phyloP scores from a whole-genome alignment of 2,888 invertebrate genomes.

The Drosophila buzzatii region DNA sequence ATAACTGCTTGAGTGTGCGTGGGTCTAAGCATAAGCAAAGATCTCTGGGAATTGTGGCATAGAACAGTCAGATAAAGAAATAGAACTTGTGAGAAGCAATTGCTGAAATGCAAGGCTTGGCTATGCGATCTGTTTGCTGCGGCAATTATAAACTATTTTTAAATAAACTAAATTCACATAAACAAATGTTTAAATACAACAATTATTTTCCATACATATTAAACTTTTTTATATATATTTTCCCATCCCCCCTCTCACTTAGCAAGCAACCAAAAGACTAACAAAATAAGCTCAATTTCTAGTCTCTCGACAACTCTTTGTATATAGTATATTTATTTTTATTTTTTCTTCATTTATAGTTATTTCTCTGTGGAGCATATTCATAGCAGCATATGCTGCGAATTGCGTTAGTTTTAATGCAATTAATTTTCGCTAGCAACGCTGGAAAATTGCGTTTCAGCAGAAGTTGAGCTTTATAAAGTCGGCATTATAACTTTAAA shows the following conservation, averaged over 20 bases:
- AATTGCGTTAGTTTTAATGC: slow-evolving; percentile 21
- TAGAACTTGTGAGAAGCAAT: background rate
- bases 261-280: background rate
- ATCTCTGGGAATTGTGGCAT: background rate
- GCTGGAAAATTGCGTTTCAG: slow-evolving; percentile 25
- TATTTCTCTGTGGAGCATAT: background rate
- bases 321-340: background rate
- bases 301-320: background rate
- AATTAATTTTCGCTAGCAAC: slow-evolving; percentile 27
- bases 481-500: slow-evolving; percentile 59
- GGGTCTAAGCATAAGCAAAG: background rate
- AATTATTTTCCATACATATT: background rate
- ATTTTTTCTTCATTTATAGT: background rate
- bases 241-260: background rate
- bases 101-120: background rate
- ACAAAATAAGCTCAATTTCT: background rate
- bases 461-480: slow-evolving; percentile 39
- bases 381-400: slow-evolving; percentile 23
- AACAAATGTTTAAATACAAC: no score
- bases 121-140: no score
- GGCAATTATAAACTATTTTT: no score
- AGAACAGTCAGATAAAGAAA: background rate
- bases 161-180: no score
- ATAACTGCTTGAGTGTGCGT: background rate
- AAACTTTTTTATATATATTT: background rate